These are phyloP conservation scores for Lanius ludovicianus DNA, from an alignment of 2,113 vertebrate genomes.

Conservation along the genomic window DNA sequence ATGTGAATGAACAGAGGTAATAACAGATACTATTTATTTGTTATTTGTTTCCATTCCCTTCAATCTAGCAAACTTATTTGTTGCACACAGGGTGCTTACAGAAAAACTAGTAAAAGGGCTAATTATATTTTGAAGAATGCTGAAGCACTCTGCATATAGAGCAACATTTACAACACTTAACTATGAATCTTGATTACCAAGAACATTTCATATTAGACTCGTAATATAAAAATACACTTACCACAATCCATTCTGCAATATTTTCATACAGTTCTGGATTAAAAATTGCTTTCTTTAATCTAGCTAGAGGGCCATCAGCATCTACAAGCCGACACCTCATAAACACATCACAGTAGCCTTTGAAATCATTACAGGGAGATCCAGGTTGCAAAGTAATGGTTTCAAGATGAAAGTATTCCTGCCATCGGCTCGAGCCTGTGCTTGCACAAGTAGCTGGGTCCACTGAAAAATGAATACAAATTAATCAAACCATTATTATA, in stretches of 20 bases:
- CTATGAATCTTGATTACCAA: not conserved
- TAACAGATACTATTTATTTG: not conserved
- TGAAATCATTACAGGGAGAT: constrained; percentile 96
- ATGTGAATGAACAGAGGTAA: not conserved
- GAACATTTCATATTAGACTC: not conserved
- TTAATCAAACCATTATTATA: not conserved
- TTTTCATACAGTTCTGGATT: constrained; percentile 93
- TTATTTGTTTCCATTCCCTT: not conserved
- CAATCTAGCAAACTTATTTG: not conserved
- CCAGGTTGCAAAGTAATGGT: constrained; percentile 91
- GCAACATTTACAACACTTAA: not conserved
- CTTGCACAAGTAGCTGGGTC: constrained; percentile 85
- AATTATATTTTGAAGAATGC: not conserved
- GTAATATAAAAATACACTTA: constrained; percentile 67
- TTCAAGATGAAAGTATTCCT: constrained; percentile 71
- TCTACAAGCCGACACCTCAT: constrained; percentile 94
- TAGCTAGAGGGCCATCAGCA: constrained; percentile 92
- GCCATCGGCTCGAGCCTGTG: constrained; percentile 85
- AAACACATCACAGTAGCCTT: constrained; percentile 97
- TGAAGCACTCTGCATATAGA: not conserved
- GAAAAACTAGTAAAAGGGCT: not conserved
- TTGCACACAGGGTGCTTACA: not conserved
- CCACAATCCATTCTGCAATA: constrained; percentile 97
- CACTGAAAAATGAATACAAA: constrained; percentile 70
- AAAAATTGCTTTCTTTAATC: constrained; percentile 97